Evolutionary conservation across 2,888 invertebrate genomes (phyloP).

Genomic region (Opisthograptis luteolata): DNA sequence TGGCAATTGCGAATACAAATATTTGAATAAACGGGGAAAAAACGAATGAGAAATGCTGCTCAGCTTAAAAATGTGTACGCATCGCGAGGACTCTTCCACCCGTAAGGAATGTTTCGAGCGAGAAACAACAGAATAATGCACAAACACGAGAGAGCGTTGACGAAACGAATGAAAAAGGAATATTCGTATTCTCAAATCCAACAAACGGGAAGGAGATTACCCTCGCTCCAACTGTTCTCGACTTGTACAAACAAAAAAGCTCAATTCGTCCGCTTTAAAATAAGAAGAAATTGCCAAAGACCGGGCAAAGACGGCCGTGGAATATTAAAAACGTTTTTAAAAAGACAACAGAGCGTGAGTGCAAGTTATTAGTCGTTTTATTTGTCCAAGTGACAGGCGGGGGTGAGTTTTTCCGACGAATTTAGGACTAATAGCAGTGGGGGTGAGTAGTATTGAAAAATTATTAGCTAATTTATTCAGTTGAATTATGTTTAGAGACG

Average conservation of each 20-base stretch:
- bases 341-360: slow-evolving; percentile 66
- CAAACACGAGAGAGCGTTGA: slow-evolving; percentile 71
- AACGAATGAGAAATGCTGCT: slow-evolving; percentile 55
- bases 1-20: slow-evolving; percentile 54
- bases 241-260: slow-evolving; percentile 81
- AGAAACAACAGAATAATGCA: slow-evolving; percentile 57
- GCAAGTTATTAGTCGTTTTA: slow-evolving; percentile 74
- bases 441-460: no score
- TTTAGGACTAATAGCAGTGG: no score
- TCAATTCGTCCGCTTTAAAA: slow-evolving; percentile 76
- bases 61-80: slow-evolving; percentile 73
- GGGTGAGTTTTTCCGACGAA: no score
- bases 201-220: slow-evolving; percentile 83
- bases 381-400: slow-evolving; percentile 62
- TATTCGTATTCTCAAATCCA: slow-evolving; percentile 70
- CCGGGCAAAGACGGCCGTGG: slow-evolving; percentile 69
- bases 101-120: slow-evolving; percentile 59
- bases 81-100: slow-evolving; percentile 65
- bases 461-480: no score
- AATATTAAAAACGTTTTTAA: slow-evolving; percentile 82
- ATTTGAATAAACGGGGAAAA: slow-evolving; percentile 55
- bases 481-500: no score
- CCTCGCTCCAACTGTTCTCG: slow-evolving; percentile 78
- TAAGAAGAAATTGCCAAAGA: slow-evolving; percentile 75
- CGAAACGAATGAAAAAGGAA: slow-evolving; percentile 75